phyloP scores from a whole-genome alignment of 2,797 vertebrate species.

The Rachycentron canadum region DNA sequence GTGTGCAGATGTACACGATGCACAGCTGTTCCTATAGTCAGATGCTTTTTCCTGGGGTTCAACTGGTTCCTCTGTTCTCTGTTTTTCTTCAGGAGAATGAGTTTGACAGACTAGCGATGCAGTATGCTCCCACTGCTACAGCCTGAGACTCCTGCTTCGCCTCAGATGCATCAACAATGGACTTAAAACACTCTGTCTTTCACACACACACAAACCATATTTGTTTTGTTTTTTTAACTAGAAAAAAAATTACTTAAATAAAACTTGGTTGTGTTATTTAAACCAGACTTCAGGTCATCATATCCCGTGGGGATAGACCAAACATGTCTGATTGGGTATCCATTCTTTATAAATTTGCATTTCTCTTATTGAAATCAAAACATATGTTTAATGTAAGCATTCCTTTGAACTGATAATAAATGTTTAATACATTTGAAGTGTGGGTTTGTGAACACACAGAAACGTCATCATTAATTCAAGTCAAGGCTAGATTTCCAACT shows the following conservation, averaged over 20 bases:
- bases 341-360: constrained; percentile 40
- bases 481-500: not conserved
- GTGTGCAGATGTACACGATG: constrained; percentile 43
- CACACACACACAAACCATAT: constrained; percentile 27
- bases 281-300: constrained; percentile 15
- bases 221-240: constrained; percentile 43
- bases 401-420: constrained; percentile 73
- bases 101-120: constrained; percentile 92
- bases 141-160: constrained; percentile 57
- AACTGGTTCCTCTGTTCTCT: constrained; percentile 49
- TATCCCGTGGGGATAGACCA: not conserved
- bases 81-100: constrained; percentile 91
- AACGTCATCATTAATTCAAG: not conserved
- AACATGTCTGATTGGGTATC: not conserved
- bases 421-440: constrained; percentile 40
- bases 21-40: constrained; percentile 39
- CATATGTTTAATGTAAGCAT: constrained; percentile 59
- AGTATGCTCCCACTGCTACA: constrained; percentile 89
- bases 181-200: constrained; percentile 23
- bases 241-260: constrained; percentile 16
- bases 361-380: constrained; percentile 25
- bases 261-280: constrained; percentile 43
- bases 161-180: constrained; percentile 15
- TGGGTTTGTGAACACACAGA: not conserved
- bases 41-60: constrained; percentile 30